Evolutionary conservation across 2,888 invertebrate species (phyloP), one percentile per base, ranked within the genome.

Genomic region (Timema cristinae): DNA sequence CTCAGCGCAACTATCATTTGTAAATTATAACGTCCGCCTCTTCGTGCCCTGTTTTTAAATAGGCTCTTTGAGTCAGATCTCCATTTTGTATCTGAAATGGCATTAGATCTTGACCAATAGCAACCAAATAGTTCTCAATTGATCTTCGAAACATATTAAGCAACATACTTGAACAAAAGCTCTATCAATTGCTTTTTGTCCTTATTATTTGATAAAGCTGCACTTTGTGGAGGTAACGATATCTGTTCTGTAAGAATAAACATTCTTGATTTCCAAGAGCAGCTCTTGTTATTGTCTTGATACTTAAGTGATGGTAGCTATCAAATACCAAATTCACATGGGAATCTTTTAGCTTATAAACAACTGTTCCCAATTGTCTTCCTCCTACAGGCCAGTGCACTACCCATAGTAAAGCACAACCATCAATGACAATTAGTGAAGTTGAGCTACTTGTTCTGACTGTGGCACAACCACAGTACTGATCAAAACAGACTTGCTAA

Each of bases 251-350:
- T 59, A 59, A 59, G 59, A 9, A n/a, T 59, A 2, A 32, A 32
- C 32, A 32, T 32, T 1, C 32, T 32, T 32, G 32, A 32, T 32
- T 32, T 32, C 32, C 32, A 32, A 1, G 2, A 32, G 32, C 15
- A 9, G 9, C 56, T 56, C 56, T 56, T 56, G 56, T 56, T n/a
- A n/a, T n/a, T 56, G 56, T 16, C 13, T 59, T 59, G 15, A 59
- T 59, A 32, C 59, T 59, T 16, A 11, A 59, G 5, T n/a, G n/a
- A 59, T 11, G 32, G 59, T n/a, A 59, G 10, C 59, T 32, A 32
- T 32, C 32, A 32, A 32, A 59, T 59, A 59, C 59, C 59, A 59
- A n/a, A 13, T 59, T 16, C 16, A 59, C 59, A 59, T 59, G 59
- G 8, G 59, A 13, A 59, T 59, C 15, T 9, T n/a, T 59, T 9